Conservation (phyloP, 2,113 vertebrate species). For the Chunga burmeisteri region DNA sequence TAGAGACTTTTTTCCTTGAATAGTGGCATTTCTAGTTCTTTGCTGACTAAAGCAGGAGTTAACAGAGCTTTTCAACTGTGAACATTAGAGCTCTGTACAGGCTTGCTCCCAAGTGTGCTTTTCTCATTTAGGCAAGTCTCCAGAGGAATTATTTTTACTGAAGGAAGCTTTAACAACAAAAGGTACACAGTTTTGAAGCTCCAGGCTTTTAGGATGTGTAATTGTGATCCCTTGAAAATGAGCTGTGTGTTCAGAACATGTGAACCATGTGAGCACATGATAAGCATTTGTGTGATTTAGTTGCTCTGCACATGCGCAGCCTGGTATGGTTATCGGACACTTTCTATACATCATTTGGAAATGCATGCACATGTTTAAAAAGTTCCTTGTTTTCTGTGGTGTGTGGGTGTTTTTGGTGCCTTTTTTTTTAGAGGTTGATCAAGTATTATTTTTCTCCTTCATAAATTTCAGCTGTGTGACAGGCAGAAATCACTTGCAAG, state of each 20-base stretch:
- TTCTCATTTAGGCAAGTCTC: neutral
- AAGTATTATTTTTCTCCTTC: neutral
- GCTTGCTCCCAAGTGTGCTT: neutral
- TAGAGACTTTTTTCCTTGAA: neutral
- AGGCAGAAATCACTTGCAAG: neutral
- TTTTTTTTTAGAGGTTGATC: neutral
- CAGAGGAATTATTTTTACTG: neutral
- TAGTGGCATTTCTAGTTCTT: neutral
- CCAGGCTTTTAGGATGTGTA: neutral
- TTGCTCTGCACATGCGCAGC: neutral
- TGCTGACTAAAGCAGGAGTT: conserved; percentile 7
- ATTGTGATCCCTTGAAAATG: neutral
- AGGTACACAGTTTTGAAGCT: neutral
- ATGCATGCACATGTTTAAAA: neutral
- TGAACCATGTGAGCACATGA: neutral
- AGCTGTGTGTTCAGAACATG: neutral
- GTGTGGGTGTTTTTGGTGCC: too few relatives aligned
- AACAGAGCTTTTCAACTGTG: neutral
- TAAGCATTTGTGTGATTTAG: neutral
- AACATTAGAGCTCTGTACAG: neutral
- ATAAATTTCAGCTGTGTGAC: neutral
- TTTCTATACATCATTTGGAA: neutral
- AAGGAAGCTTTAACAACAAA: neutral
- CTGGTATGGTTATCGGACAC: neutral
- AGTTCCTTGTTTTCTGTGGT: neutral